Evolutionary conservation across 2,797 vertebrate species (phyloP).

Genomic region (Microctenopoma steveboyesi): DNA sequence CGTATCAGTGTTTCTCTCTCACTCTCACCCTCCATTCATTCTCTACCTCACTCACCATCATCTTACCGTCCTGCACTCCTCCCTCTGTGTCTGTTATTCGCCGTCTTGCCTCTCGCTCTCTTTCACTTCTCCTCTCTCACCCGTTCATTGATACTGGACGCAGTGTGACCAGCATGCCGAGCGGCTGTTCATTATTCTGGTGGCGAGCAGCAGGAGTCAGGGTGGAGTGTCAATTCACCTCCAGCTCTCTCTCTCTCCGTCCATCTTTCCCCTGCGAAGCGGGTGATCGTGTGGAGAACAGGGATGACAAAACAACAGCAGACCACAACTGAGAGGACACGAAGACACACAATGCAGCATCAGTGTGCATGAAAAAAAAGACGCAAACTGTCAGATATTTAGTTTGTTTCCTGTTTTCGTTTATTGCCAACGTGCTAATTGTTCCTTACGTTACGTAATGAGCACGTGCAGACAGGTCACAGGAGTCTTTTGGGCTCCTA

Average conservation of each 20-base stretch:
- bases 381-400: no score
- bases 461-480: no score
- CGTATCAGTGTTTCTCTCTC: conserved; percentile 11
- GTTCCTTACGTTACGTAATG: no score
- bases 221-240: conserved; percentile 76
- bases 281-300: background rate
- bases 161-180: conserved; percentile 79
- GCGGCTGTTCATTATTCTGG: conserved; percentile 79
- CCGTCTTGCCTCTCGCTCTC: conserved; percentile 23
- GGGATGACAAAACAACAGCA: no score
- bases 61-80: conserved; percentile 19
- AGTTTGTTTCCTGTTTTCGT: no score
- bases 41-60: conserved; percentile 3
- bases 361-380: no score
- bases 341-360: no score
- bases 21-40: conserved; percentile 23
- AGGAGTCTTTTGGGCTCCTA: no score
- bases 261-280: conserved; percentile 15
- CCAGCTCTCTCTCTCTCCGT: conserved; percentile 34
- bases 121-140: conserved; percentile 46
- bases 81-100: conserved; percentile 12
- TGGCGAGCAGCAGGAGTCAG: conserved; percentile 60
- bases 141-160: conserved; percentile 76
- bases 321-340: no score
- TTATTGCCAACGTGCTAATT: no score